Percentiles rank a stretch among this genome's conserved stretches.
These are phyloP conservation scores for Dryoscopus gambensis DNA, from an alignment of 2,113 vertebrate genomes.

Conservation along the genomic window DNA sequence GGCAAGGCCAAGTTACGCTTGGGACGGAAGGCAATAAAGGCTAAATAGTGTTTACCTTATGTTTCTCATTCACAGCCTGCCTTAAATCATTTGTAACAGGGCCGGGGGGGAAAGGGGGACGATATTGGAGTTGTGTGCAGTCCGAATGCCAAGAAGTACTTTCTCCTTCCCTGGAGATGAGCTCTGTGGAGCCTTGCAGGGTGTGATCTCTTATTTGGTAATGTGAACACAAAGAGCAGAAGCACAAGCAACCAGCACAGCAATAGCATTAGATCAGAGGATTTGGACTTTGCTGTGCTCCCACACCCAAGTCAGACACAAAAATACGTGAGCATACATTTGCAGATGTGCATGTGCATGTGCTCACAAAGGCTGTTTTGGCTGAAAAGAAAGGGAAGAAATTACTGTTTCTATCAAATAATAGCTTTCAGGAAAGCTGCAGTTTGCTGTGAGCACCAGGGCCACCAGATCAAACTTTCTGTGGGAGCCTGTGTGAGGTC, in stretches of 20 bases:
- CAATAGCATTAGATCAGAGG: conserved; percentile 40
- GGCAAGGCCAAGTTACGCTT: neutral
- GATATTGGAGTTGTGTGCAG: neutral
- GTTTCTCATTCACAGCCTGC: conserved; percentile 50
- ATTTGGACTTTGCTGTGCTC: conserved; percentile 13
- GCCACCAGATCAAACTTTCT: neutral
- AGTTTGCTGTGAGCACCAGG: neutral
- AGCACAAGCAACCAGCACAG: neutral
- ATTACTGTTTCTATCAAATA: neutral
- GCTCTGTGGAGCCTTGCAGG: neutral
- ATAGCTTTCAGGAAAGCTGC: neutral
- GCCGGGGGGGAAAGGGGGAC: rapidly evolving
- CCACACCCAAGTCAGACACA: conserved; percentile 40
- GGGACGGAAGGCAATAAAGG: neutral
- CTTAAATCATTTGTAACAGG: conserved; percentile 32
- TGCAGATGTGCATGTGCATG: neutral
- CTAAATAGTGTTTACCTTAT: conserved; percentile 37
- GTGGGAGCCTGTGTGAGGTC: neutral
- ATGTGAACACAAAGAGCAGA: conserved; percentile 29
- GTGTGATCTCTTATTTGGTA: conserved; percentile 42
- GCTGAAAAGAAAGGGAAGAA: neutral
- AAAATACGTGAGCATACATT: neutral
- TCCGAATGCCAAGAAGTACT: neutral
- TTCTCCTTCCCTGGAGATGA: conserved; percentile 23
- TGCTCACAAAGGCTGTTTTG: neutral